Evolutionary conservation across 1,140 invertebrate species (phyloP).

Genomic region (Pygmarrhopalites habei): DNA sequence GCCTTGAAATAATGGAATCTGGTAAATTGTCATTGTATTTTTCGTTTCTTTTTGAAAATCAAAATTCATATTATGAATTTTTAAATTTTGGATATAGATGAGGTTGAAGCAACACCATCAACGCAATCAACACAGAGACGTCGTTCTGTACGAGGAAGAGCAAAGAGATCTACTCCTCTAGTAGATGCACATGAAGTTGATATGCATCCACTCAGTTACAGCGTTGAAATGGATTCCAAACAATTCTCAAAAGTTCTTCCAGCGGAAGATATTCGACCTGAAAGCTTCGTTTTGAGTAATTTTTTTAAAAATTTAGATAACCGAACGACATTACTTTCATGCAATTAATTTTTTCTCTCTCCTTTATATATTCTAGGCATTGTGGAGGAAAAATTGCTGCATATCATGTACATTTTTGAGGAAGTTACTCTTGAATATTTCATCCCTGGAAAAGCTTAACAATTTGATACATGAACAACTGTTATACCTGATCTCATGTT

Average conservation of each 20-base stretch:
- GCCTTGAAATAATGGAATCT: slow-evolving; percentile 42
- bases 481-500: too few species aligned
- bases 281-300: slow-evolving; percentile 52
- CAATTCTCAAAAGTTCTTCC: slow-evolving; percentile 52
- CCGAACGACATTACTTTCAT: too few species aligned
- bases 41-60: neutral
- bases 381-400: too few species aligned
- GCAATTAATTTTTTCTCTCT: too few species aligned
- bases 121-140: neutral
- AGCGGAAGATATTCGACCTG: slow-evolving; percentile 53
- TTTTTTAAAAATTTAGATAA: too few species aligned
- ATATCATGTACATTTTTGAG: too few species aligned
- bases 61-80: neutral
- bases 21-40: slow-evolving; percentile 6
- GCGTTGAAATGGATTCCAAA: slow-evolving; percentile 50
- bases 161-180: neutral
- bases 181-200: neutral
- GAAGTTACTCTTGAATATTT: too few species aligned
- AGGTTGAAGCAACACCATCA: neutral
- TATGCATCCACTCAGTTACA: neutral
- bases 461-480: too few species aligned
- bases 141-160: slow-evolving; percentile 8
- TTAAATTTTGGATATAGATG: neutral
- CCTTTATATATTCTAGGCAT: too few species aligned
- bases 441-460: too few species aligned